Evolutionary conservation across 2,797 vertebrate species (phyloP).

Genomic region (Danio albolineatus): DNA sequence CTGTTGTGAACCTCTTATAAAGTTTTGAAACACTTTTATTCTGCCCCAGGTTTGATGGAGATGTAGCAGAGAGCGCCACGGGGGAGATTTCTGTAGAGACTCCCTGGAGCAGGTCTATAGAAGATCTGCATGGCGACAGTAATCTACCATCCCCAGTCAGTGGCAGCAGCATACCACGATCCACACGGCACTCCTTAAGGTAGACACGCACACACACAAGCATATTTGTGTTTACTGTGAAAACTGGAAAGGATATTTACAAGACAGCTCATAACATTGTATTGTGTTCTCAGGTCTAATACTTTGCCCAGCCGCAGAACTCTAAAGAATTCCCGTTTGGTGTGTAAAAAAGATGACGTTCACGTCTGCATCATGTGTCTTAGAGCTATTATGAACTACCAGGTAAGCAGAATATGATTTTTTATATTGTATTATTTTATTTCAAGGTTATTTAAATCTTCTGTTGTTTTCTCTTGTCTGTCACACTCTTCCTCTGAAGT

Average conservation of each 20-base stretch:
- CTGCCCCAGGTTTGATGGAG: constrained; percentile 89
- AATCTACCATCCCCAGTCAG: constrained; percentile 89
- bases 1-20: not conserved
- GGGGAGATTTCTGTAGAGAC: constrained; percentile 91
- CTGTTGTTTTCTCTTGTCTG: not conserved
- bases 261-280: not conserved
- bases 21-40: not conserved
- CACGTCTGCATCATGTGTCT: constrained; percentile 98
- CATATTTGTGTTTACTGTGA: not conserved
- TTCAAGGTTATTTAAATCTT: not conserved
- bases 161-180: constrained; percentile 82
- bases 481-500: constrained; percentile 75
- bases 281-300: constrained; percentile 82
- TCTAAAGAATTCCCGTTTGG: constrained; percentile 91
- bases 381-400: constrained; percentile 97
- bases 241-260: not conserved
- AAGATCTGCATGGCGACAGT: constrained; percentile 93
- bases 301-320: constrained; percentile 93
- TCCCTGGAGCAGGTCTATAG: constrained; percentile 95
- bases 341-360: constrained; percentile 96
- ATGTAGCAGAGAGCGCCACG: constrained; percentile 82
- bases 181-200: constrained; percentile 87
- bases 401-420: constrained; percentile 76
- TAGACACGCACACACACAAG: constrained; percentile 37
- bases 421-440: not conserved